Conservation (phyloP, 2,113 vertebrate genomes). For the Pachycephala philippinensis region DNA sequence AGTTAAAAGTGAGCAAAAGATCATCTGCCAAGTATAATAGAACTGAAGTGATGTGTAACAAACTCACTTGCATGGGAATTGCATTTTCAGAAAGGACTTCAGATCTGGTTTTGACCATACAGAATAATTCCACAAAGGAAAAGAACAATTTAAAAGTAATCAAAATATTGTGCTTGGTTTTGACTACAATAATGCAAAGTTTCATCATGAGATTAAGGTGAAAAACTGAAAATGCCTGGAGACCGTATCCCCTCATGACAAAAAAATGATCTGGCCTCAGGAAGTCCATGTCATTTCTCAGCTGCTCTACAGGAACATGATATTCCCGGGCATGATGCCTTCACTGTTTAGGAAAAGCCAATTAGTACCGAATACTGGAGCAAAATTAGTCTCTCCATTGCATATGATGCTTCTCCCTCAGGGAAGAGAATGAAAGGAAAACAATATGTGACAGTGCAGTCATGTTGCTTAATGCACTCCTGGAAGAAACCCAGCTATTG, state of each 20-base stretch:
- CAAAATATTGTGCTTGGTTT: neutral
- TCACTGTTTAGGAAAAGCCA: conserved; percentile 17
- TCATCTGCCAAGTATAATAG: neutral
- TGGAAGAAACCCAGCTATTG: neutral
- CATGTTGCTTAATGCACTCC: neutral
- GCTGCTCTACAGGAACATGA: neutral
- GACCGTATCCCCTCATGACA: neutral
- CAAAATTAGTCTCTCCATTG: neutral
- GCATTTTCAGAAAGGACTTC: neutral
- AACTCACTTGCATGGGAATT: neutral
- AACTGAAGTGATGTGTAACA: neutral
- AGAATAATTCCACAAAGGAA: neutral
- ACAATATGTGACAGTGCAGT: neutral
- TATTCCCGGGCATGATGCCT: neutral
- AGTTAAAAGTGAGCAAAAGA: conserved; percentile 9
- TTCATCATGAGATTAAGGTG: neutral
- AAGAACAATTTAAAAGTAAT: neutral
- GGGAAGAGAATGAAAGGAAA: conserved; percentile 19
- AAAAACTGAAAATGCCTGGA: neutral
- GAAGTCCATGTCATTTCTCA: neutral
- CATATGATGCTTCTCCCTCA: neutral
- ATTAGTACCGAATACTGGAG: neutral
- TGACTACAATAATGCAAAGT: neutral
- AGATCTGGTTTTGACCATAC: neutral
- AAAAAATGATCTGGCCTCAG: neutral